Evolutionary conservation across 2,888 invertebrate species (phyloP).

Genomic region (Caenorhabditis drosophilae): DNA sequence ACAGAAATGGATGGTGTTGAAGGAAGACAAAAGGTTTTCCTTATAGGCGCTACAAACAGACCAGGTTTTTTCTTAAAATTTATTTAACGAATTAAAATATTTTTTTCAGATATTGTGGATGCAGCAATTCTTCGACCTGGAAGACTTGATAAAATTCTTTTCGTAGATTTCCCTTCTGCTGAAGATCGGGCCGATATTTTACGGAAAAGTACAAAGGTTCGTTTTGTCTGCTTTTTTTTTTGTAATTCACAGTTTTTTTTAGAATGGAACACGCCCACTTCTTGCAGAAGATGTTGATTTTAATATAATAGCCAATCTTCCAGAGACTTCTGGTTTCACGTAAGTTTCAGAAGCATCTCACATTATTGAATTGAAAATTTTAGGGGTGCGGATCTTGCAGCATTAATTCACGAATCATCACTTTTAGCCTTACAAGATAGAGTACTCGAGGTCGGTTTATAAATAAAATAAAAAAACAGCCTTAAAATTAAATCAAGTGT

Average conservation of each 20-base stretch:
- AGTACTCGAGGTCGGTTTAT: slow-evolving; percentile 71
- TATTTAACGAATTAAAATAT: background rate
- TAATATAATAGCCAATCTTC: slow-evolving; percentile 76
- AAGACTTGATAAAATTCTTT: slow-evolving; percentile 86
- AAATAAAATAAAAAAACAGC: background rate
- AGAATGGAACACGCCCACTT: slow-evolving; percentile 82
- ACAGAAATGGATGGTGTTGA: slow-evolving; percentile 99
- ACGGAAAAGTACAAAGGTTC: slow-evolving; percentile 70
- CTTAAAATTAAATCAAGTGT: background rate
- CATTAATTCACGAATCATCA: slow-evolving; percentile 86
- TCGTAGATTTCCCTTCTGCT: slow-evolving; percentile 84
- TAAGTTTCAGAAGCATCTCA: slow-evolving; percentile 53
- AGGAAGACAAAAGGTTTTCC: slow-evolving; percentile 86
- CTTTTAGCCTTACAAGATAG: slow-evolving; percentile 81
- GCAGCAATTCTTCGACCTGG: slow-evolving; percentile 90
- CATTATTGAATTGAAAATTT: slow-evolving; percentile 15
- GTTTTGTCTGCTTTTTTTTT: background rate
- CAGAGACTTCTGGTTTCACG: slow-evolving; percentile 81
- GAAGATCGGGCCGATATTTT: slow-evolving; percentile 86
- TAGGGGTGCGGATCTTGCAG: slow-evolving; percentile 88
- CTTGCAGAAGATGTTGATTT: slow-evolving; percentile 81
- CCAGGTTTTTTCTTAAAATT: slow-evolving; percentile 72
- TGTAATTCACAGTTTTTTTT: slow-evolving; percentile 53
- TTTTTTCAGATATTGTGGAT: slow-evolving; percentile 81
- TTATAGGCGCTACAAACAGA: slow-evolving; percentile 93